Conservation (phyloP, 2,797 vertebrate genomes). For the Pantherophis vulpinus region DNA sequence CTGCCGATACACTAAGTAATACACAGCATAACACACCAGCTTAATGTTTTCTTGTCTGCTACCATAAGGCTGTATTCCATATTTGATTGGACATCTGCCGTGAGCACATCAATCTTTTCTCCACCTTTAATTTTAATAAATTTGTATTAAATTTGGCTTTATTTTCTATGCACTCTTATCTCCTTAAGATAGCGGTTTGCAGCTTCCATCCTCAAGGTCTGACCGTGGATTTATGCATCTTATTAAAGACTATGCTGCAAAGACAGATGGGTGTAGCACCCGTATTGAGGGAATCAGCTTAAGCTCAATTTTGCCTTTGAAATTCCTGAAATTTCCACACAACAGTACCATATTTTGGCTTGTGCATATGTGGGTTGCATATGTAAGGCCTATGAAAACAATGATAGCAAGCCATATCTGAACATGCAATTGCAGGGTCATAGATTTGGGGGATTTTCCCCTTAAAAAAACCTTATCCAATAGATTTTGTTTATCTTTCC, state of each 20-base stretch:
- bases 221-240: not conserved
- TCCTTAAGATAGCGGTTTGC: not conserved
- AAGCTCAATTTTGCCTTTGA: not conserved
- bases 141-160: not conserved
- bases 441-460: not conserved
- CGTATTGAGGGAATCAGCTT: not conserved
- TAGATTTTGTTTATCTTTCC: not conserved
- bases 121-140: not conserved
- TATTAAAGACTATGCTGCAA: not conserved
- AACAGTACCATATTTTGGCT: not conserved
- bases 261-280: not conserved
- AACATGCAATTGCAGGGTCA: not conserved
- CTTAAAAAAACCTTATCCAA: not conserved
- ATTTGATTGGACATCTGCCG: conserved; percentile 11
- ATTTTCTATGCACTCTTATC: conserved; percentile 38
- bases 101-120: not conserved
- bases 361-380: not conserved
- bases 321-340: not conserved
- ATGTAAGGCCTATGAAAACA: not conserved
- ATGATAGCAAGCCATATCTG: not conserved
- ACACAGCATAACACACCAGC: not conserved
- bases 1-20: not conserved
- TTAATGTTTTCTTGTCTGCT: not conserved
- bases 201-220: not conserved
- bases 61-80: not conserved